Evolutionary conservation across 2,888 invertebrate species (phyloP).

Genomic region (Drosophila barbarae): DNA sequence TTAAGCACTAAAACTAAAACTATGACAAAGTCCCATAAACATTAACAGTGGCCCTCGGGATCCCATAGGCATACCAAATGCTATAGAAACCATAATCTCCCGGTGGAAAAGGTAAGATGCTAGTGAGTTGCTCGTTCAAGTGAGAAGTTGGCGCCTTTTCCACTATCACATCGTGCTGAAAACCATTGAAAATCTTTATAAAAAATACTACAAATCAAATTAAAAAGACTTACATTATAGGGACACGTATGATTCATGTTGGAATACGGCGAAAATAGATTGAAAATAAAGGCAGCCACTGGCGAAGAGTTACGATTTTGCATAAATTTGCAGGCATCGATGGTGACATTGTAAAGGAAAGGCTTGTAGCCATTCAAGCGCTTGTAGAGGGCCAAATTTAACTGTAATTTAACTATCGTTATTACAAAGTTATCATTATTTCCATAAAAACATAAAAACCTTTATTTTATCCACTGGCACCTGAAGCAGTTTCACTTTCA

Average conservation of each 20-base stretch:
- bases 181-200: background rate
- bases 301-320: background rate
- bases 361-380: slow-evolving; percentile 3
- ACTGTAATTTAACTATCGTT: background rate
- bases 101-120: slow-evolving; percentile 2
- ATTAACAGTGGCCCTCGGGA: background rate
- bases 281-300: slow-evolving; percentile 2
- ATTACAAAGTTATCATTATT: background rate
- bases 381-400: background rate
- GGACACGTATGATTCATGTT: slow-evolving; percentile 16
- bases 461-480: background rate
- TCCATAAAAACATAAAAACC: background rate
- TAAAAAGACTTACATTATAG: background rate
- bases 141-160: slow-evolving; percentile 21
- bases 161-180: slow-evolving; percentile 14
- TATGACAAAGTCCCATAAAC: background rate
- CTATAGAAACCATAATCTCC: slow-evolving; percentile 11
- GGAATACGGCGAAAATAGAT: slow-evolving; percentile 6
- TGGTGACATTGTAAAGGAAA: background rate
- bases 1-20: background rate
- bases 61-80: background rate
- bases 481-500: too few relatives aligned
- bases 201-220: too few relatives aligned
- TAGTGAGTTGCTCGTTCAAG: slow-evolving; percentile 16
- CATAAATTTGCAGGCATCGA: slow-evolving; percentile 3